Percentiles rank a stretch among this genome's conserved stretches.
Evolutionary conservation across 2,113 vertebrate genomes (phyloP).

Genomic region (Epinephelus lanceolatus): DNA sequence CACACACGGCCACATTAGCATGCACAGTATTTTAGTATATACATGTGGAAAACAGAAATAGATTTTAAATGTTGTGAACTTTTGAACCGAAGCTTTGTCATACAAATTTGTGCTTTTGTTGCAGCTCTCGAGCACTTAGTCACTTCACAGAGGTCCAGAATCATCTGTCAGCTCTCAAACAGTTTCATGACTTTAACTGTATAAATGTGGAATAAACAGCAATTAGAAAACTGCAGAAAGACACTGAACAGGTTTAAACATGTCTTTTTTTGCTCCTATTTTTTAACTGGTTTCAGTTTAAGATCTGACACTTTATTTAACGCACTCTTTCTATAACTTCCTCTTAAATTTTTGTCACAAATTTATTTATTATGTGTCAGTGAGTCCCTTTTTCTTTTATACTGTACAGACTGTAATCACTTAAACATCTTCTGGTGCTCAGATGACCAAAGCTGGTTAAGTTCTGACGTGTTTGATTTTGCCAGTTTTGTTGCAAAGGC

Average conservation of each 20-base stretch:
- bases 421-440: too few species aligned
- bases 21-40: not conserved
- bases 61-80: conserved; percentile 40
- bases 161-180: not conserved
- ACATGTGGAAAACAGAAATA: not conserved
- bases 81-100: conserved; percentile 22
- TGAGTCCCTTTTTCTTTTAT: too few species aligned
- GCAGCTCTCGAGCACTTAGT: not conserved
- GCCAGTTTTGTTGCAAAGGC: too few species aligned
- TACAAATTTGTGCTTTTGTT: not conserved
- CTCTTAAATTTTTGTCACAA: too few species aligned
- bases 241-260: not conserved
- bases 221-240: not conserved
- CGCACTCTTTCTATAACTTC: too few species aligned
- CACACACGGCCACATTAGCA: conserved; percentile 17
- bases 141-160: not conserved
- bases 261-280: not conserved
- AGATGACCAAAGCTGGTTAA: too few species aligned
- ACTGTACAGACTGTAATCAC: too few species aligned
- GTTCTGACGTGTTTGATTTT: too few species aligned
- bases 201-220: not conserved
- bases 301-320: not conserved
- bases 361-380: too few species aligned
- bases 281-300: not conserved
- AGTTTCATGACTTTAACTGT: not conserved